phyloP scores from a whole-genome alignment of 2,113 vertebrate genomes.

The Ptyas mucosa region DNA sequence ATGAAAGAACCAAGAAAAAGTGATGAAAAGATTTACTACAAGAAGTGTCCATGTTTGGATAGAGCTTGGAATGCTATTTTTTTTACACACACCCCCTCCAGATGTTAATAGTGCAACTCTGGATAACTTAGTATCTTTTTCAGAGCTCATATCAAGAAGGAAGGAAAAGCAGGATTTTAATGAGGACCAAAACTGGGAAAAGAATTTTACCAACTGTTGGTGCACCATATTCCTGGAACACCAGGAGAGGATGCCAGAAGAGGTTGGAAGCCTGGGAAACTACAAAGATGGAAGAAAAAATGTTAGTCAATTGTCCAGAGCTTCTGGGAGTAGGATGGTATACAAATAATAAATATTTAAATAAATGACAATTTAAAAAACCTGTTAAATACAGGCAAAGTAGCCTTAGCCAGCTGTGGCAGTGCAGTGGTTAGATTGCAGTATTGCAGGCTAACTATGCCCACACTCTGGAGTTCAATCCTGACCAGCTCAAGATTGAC shows the following conservation, averaged over 20 bases:
- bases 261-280: background rate
- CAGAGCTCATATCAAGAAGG: background rate
- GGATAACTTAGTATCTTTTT: background rate
- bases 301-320: background rate
- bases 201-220: background rate
- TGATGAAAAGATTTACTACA: background rate
- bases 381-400: background rate
- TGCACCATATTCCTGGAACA: background rate
- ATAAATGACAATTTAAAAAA: background rate
- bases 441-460: background rate
- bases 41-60: background rate
- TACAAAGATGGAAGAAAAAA: background rate
- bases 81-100: background rate
- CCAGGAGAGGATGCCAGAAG: background rate
- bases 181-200: background rate
- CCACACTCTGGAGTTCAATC: background rate
- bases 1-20: background rate
- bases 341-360: background rate
- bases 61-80: background rate
- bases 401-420: too few relatives aligned
- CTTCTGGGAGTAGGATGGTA: background rate
- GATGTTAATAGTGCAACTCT: background rate
- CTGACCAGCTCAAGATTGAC: background rate
- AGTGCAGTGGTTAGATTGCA: background rate
- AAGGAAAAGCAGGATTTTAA: background rate